Conservation (phyloP, 2,113 vertebrate genomes). For the Tragelaphus buxtoni region DNA sequence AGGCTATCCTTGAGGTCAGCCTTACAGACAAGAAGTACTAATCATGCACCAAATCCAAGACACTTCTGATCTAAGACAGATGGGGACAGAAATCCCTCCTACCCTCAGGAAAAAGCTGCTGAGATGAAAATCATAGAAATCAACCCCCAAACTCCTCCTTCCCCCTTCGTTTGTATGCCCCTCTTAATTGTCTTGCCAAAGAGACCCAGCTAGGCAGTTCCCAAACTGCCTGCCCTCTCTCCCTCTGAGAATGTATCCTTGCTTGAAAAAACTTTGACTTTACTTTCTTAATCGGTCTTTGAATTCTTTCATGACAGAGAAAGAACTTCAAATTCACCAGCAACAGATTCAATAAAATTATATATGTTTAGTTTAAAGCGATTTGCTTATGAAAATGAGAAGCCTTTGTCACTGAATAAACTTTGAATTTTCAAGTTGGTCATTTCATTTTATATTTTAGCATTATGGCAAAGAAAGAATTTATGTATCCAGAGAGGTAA, state of each 20-base stretch:
- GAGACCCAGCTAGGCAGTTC: not conserved
- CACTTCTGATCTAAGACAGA: not conserved
- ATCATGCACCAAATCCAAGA: not conserved
- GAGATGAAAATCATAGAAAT: not conserved
- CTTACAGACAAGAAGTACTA: not conserved
- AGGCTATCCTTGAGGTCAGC: not conserved
- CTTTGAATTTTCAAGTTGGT: no score
- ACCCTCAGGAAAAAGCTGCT: not conserved
- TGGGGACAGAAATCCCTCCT: not conserved
- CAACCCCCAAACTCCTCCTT: not conserved
- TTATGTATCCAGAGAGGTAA: not conserved
- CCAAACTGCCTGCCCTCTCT: not conserved
- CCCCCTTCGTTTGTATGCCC: not conserved
- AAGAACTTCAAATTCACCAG: not conserved
- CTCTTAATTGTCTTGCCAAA: not conserved
- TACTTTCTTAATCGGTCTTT: not conserved
- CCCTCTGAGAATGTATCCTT: not conserved
- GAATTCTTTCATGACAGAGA: not conserved
- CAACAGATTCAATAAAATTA: no score
- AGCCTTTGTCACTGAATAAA: no score
- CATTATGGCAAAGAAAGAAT: no score
- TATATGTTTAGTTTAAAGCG: no score
- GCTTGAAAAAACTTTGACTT: not conserved
- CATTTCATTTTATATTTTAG: no score
- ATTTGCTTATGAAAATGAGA: no score